Percentiles rank a stretch among this genome's conserved stretches.
These are phyloP conservation scores for Cebuella pygmaea DNA, from an alignment of 2,797 vertebrate species.

Conservation along the genomic window DNA sequence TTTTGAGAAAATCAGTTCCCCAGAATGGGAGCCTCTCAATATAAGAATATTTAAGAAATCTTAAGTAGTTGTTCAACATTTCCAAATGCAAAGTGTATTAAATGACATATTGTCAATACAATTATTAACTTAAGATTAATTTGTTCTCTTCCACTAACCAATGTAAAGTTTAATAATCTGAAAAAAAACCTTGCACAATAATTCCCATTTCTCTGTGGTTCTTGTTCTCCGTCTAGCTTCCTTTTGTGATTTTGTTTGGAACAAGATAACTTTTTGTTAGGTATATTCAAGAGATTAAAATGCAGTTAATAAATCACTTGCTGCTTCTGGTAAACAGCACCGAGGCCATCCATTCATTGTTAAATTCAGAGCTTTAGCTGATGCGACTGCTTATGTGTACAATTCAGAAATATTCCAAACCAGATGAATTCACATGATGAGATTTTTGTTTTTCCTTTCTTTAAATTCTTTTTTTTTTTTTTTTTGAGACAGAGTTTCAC, in stretches of 20 bases:
- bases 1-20: background rate
- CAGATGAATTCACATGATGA: background rate
- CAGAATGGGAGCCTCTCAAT: background rate
- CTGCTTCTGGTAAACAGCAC: background rate
- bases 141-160: constrained; percentile 11
- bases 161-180: background rate
- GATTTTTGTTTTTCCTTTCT: background rate
- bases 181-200: background rate
- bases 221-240: background rate
- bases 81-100: background rate
- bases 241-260: background rate
- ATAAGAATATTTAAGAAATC: background rate
- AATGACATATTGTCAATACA: background rate
- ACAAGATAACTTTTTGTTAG: background rate
- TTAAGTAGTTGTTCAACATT: background rate
- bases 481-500: background rate
- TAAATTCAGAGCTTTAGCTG: background rate
- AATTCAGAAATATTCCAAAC: background rate
- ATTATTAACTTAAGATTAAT: constrained; percentile 4
- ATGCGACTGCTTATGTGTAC: background rate
- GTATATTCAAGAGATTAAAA: background rate
- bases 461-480: background rate
- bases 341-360: background rate
- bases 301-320: background rate
- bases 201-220: background rate